phyloP scores from a whole-genome alignment of 2,113 vertebrate species.

The Trochalopteron elliotii region DNA sequence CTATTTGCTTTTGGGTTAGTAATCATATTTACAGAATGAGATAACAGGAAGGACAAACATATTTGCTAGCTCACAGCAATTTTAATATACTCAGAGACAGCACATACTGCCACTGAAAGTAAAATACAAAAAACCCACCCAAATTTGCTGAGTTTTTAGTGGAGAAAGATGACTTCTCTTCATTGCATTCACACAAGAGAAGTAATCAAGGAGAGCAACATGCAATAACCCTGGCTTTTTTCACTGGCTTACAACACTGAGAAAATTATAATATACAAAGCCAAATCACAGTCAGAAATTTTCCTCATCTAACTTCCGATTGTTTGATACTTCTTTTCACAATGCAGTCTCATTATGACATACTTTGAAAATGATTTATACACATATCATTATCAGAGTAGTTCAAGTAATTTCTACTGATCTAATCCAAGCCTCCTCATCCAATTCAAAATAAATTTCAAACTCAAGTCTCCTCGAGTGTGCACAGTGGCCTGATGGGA shows the following conservation, averaged over 20 bases:
- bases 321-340: background rate
- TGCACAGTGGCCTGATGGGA: background rate
- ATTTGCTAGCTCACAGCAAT: background rate
- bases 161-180: background rate
- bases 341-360: background rate
- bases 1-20: background rate
- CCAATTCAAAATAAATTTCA: background rate
- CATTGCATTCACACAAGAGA: background rate
- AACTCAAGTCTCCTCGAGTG: background rate
- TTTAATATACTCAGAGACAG: background rate
- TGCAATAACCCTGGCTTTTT: background rate
- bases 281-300: background rate
- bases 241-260: background rate
- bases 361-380: background rate
- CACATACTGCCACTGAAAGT: background rate
- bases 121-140: background rate
- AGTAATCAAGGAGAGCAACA: background rate
- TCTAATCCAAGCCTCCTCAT: background rate
- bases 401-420: background rate
- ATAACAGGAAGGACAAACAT: background rate
- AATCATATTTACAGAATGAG: slow-evolving; percentile 14
- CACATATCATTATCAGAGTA: background rate
- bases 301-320: background rate
- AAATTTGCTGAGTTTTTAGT: background rate
- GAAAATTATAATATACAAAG: background rate